Evolutionary conservation across 2,888 invertebrate species (phyloP).

Genomic region (Phyto melanocephala): DNA sequence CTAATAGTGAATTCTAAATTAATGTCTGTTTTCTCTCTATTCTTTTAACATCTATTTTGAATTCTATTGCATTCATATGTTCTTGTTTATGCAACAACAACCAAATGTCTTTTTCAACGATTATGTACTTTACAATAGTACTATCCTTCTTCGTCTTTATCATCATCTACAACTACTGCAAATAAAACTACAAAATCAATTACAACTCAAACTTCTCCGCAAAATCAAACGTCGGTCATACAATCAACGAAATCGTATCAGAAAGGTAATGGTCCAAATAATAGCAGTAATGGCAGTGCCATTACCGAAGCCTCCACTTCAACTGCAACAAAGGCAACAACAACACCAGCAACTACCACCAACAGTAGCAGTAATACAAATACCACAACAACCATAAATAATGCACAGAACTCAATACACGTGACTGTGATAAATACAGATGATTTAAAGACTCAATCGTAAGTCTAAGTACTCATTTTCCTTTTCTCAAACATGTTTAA

Average conservation of each 20-base stretch:
- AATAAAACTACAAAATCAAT: conserved; percentile 68
- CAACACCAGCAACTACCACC: conserved; percentile 12
- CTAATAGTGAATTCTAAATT: conserved; percentile 51
- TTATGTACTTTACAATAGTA: conserved; percentile 68
- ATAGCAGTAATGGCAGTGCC: conserved; percentile 71
- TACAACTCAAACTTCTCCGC: conserved; percentile 72
- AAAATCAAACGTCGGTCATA: conserved; percentile 88
- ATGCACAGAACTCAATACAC: conserved; percentile 62
- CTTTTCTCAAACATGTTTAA: too few species aligned
- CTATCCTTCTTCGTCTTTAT: conserved; percentile 67
- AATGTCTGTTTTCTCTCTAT: conserved; percentile 40
- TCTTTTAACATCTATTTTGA: not conserved
- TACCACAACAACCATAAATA: conserved; percentile 66
- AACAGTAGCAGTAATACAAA: conserved; percentile 70
- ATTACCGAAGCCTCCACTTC: conserved; percentile 49
- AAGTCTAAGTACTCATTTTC: conserved; percentile 16
- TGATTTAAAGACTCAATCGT: conserved; percentile 70
- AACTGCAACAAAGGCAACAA: not conserved
- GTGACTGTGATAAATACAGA: conserved; percentile 68
- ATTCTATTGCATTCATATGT: conserved; percentile 30
- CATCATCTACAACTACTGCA: conserved; percentile 70
- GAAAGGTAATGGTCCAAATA: conserved; percentile 70
- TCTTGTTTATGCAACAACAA: not conserved
- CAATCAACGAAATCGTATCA: conserved; percentile 84
- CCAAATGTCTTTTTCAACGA: not conserved